These are phyloP conservation scores for Periparus ater DNA, from an alignment of 2,797 vertebrate genomes.

Conservation along the genomic window DNA sequence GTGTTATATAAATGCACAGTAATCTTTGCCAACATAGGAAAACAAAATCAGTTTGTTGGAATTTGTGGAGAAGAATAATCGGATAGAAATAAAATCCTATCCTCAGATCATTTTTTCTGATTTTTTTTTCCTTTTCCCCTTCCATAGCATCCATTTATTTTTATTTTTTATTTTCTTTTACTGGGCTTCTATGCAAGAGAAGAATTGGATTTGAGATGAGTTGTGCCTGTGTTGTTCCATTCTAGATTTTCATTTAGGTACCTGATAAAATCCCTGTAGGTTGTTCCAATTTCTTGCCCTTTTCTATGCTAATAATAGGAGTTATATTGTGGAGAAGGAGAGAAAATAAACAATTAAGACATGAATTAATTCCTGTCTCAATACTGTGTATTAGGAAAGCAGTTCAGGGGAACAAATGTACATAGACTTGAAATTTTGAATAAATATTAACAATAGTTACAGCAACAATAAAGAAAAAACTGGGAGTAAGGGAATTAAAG, in stretches of 20 bases:
- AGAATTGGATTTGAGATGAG: not conserved
- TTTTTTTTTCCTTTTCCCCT: not conserved
- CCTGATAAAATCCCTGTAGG: not conserved
- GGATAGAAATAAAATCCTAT: not conserved
- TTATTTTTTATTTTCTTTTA: not conserved
- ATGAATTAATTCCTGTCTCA: not conserved
- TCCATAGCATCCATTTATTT: not conserved
- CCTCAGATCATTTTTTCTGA: not conserved
- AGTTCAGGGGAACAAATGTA: not conserved
- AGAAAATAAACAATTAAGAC: conserved; percentile 29
- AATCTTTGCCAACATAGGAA: not conserved
- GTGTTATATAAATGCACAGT: not conserved
- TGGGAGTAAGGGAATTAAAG: conserved; percentile 50
- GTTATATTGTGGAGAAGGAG: not conserved
- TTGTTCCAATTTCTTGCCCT: not conserved
- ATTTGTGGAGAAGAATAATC: not conserved
- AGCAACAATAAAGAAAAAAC: conserved; percentile 31
- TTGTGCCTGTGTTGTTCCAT: rapidly evolving
- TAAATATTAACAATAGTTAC: conserved; percentile 56
- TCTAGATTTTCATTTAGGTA: not conserved
- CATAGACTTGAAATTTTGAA: not conserved
- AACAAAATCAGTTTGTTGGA: not conserved
- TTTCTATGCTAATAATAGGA: not conserved
- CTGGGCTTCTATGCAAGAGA: not conserved
- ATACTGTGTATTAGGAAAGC: not conserved